Evolutionary conservation across 2,888 invertebrate genomes (phyloP).

Genomic region (Ditylenchus weischeri): DNA sequence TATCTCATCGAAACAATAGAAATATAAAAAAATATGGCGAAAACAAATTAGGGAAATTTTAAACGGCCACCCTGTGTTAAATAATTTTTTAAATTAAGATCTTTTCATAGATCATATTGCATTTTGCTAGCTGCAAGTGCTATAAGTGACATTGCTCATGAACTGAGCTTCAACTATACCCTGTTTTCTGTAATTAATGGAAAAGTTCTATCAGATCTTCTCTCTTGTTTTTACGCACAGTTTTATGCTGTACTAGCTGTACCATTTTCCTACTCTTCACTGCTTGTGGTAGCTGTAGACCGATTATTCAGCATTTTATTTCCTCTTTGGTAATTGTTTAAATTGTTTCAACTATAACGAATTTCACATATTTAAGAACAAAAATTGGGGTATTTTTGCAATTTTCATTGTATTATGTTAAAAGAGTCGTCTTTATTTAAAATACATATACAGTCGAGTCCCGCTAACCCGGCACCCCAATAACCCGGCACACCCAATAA

Average conservation of each 20-base stretch:
- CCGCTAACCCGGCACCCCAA: too few species aligned
- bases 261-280: background rate
- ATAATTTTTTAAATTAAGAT: too few species aligned
- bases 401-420: too few species aligned
- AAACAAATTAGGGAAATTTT: too few species aligned
- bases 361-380: too few species aligned
- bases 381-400: too few species aligned
- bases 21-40: background rate
- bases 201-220: background rate
- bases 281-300: background rate
- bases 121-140: background rate
- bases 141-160: background rate
- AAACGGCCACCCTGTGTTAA: too few species aligned
- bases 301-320: background rate
- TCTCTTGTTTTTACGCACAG: constrained; percentile 5
- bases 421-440: too few species aligned
- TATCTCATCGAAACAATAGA: too few species aligned
- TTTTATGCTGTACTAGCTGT: background rate
- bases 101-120: background rate
- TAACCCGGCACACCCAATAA: too few species aligned
- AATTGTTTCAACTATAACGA: too few species aligned
- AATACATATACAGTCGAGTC: too few species aligned
- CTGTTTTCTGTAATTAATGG: background rate
- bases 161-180: background rate
- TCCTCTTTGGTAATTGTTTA: background rate